Conservation (phyloP, 2,888 invertebrate genomes). For the Sericinus montela region DNA sequence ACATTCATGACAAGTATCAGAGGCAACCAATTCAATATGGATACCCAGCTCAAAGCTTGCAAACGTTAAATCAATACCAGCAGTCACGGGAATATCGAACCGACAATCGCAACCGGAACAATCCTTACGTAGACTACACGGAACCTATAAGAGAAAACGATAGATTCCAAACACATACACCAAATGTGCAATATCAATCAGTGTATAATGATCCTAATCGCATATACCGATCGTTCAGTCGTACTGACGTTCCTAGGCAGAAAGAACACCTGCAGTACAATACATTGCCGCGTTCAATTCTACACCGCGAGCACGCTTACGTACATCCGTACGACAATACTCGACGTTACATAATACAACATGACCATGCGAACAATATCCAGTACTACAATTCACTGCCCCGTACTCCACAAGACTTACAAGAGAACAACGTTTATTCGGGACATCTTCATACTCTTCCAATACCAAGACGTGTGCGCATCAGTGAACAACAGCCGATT, state of each 20-base stretch:
- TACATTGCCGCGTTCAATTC: conserved; percentile 10
- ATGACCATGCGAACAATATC: conserved; percentile 6
- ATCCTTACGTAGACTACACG: conserved; percentile 52
- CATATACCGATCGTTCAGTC: conserved; percentile 49
- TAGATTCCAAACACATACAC: conserved; percentile 30
- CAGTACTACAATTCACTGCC: conserved; percentile 45
- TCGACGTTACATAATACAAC: conserved; percentile 7
- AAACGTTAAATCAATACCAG: conserved; percentile 56
- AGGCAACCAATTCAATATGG: conserved; percentile 53
- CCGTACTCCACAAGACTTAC: conserved; percentile 35
- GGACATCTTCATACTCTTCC: conserved; percentile 61
- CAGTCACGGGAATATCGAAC: conserved; percentile 38
- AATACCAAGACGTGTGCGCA: conserved; percentile 59
- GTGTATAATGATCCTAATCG: conserved; percentile 45
- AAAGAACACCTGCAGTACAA: conserved; percentile 1
- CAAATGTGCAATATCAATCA: conserved; percentile 40
- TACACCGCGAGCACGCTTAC: conserved; percentile 5
- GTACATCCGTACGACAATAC: conserved; percentile 1
- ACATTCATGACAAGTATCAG: conserved; percentile 60
- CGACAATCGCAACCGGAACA: conserved; percentile 36
- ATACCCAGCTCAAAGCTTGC: conserved; percentile 68
- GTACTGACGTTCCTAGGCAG: conserved; percentile 23
- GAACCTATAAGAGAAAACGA: conserved; percentile 40
- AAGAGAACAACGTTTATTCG: conserved; percentile 33
- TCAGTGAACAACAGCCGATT: conserved; percentile 60